These are phyloP conservation scores for Girardinichthys multiradiatus DNA, from an alignment of 2,113 vertebrate species.

Conservation along the genomic window DNA sequence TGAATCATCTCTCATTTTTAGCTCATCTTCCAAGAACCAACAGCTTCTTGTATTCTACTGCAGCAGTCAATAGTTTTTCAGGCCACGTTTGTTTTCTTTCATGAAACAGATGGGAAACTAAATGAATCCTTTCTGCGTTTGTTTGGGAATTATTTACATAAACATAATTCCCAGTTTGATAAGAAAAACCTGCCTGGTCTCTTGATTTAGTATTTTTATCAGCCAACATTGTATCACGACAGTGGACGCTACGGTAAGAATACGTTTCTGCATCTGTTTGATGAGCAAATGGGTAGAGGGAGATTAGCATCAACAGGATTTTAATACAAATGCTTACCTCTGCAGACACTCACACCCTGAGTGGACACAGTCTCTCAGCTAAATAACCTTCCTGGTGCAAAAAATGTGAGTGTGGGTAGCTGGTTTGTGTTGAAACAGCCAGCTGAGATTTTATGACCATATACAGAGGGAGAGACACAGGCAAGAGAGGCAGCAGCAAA, in stretches of 20 bases:
- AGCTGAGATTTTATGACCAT: slow-evolving; percentile 54
- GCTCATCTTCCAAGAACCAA: too few relatives aligned
- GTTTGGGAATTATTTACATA: background rate
- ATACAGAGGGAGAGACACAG: slow-evolving; percentile 42
- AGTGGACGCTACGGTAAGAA: background rate
- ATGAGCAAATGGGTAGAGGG: rapidly evolving
- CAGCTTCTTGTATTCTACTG: too few relatives aligned
- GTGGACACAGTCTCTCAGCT: background rate
- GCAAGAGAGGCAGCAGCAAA: background rate
- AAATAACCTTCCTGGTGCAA: background rate
- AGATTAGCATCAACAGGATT: background rate
- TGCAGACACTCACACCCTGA: background rate
- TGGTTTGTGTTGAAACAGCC: slow-evolving; percentile 2
- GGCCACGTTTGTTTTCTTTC: background rate
- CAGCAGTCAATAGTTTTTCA: too few relatives aligned
- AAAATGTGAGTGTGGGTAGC: background rate
- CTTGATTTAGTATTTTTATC: background rate
- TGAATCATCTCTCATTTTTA: too few relatives aligned
- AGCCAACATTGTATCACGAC: background rate
- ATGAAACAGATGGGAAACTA: too few relatives aligned
- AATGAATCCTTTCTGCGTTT: too few relatives aligned
- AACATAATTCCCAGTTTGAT: too few relatives aligned
- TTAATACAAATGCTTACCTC: background rate
- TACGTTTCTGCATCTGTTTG: background rate
- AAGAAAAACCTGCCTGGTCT: too few relatives aligned